A percentile compares a stretch with the other conserved stretches of the same genome.
phyloP scores from a whole-genome alignment of 2,113 vertebrate genomes.

The Symphodus melops region DNA sequence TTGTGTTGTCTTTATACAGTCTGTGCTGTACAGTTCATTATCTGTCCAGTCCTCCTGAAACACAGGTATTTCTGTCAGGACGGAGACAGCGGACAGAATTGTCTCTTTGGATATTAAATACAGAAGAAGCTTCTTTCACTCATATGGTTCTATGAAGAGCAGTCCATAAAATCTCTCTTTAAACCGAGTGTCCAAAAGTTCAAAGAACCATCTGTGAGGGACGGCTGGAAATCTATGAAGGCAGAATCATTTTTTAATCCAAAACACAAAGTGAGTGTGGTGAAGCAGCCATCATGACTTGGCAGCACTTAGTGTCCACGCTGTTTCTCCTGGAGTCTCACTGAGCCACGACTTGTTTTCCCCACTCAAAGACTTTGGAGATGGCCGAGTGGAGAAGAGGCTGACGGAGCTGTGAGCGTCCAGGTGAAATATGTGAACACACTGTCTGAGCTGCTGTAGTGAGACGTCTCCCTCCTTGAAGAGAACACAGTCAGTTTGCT shows the following conservation, averaged over 20 bases:
- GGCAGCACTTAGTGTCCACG: slow-evolving; percentile 30
- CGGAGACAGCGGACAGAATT: no score
- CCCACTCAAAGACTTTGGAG: slow-evolving; percentile 18
- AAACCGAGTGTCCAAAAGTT: slow-evolving; percentile 15
- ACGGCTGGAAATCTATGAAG: slow-evolving; percentile 19
- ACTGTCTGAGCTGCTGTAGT: neutral
- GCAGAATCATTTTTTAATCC: slow-evolving; percentile 9
- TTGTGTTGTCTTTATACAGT: no score
- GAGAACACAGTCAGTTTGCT: neutral
- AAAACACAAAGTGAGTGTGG: slow-evolving; percentile 25
- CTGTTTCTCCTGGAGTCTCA: slow-evolving; percentile 23
- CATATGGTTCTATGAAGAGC: neutral
- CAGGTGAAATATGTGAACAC: slow-evolving; percentile 25
- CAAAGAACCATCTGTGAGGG: slow-evolving; percentile 34
- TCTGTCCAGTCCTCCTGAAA: no score
- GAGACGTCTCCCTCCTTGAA: slow-evolving; percentile 12
- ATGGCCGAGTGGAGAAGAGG: slow-evolving; percentile 2
- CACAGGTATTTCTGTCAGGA: no score
- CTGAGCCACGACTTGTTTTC: neutral
- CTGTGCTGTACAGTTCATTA: no score
- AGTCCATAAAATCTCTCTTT: slow-evolving; percentile 13
- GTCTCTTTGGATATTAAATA: no score
- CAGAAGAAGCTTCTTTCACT: neutral
- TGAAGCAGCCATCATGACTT: slow-evolving; percentile 13
- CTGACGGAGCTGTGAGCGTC: neutral